A percentile compares a stretch with the other conserved stretches of the same genome.
These are phyloP conservation scores for Beris chalybata DNA, from an alignment of 2,888 invertebrate genomes.

Conservation along the genomic window DNA sequence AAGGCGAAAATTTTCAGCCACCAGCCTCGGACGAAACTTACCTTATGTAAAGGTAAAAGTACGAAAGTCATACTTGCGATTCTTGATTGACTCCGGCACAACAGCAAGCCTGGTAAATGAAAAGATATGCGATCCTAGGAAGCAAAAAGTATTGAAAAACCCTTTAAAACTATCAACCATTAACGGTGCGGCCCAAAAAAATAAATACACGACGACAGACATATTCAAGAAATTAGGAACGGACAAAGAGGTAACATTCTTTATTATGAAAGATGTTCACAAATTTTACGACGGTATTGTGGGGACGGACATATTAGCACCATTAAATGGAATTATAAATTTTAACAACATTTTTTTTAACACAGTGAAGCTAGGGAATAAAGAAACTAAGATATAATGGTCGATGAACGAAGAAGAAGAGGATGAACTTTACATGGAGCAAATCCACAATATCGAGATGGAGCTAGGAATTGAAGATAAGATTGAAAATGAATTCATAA, in stretches of 20 bases:
- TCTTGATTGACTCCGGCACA: conserved; percentile 20
- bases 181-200: conserved; percentile 3
- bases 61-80: too few species aligned
- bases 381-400: conserved; percentile 46
- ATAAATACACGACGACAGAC: conserved; percentile 2
- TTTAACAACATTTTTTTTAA: too few species aligned
- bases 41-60: too few species aligned
- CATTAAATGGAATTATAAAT: neutral
- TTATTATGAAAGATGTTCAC: neutral
- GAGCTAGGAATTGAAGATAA: too few species aligned
- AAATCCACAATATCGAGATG: too few species aligned
- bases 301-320: neutral
- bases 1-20: too few species aligned
- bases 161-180: neutral
- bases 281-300: too few species aligned
- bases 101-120: conserved; percentile 14
- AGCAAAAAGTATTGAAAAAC: neutral
- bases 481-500: too few species aligned
- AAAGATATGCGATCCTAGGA: conserved; percentile 9
- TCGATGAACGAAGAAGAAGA: conserved; percentile 40
- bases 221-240: conserved; percentile 4
- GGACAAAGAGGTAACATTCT: conserved; percentile 17
- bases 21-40: too few species aligned
- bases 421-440: too few species aligned
- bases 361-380: neutral